A percentile compares a stretch with the other conserved stretches of the same genome.
Evolutionary conservation across 1,140 invertebrate species (phyloP).

Genomic region (Pseudoatta argentina): DNA sequence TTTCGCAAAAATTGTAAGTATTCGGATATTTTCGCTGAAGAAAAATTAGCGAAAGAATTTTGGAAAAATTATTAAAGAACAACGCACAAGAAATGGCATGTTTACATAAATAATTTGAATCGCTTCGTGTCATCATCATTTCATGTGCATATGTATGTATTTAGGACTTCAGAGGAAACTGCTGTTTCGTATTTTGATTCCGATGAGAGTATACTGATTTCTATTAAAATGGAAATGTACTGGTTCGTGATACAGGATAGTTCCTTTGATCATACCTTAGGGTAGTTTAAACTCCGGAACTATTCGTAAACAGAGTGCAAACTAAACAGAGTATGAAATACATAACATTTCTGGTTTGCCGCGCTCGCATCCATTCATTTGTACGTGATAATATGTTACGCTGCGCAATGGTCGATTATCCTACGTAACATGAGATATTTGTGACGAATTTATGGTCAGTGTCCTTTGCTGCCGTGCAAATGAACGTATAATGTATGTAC

Average conservation of each 20-base stretch:
- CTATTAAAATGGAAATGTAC: not conserved
- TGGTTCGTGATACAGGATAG: not conserved
- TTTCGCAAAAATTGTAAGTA: too few relatives aligned
- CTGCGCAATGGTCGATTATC: constrained; percentile 12
- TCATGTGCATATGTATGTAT: not conserved
- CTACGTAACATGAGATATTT: not conserved
- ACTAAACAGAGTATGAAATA: constrained; percentile 25
- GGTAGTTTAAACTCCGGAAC: constrained; percentile 1
- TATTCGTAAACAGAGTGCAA: constrained; percentile 12
- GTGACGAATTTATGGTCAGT: constrained; percentile 29
- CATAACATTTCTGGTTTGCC: not conserved
- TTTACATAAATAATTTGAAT: not conserved
- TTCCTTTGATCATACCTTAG: not conserved
- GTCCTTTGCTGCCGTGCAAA: constrained; percentile 25
- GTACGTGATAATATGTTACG: not conserved
- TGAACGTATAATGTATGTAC: constrained; percentile 27
- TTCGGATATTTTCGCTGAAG: not conserved
- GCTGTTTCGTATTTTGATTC: constrained; percentile 1
- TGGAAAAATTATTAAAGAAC: not conserved
- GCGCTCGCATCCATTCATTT: constrained; percentile 1
- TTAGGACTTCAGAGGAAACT: not conserved
- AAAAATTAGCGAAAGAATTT: not conserved
- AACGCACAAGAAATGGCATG: not conserved
- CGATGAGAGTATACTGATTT: not conserved
- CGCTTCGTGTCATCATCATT: not conserved